Base-by-base conservation (phyloP, 2,797 vertebrate genomes). In the Anolis apletophallus region DNA sequence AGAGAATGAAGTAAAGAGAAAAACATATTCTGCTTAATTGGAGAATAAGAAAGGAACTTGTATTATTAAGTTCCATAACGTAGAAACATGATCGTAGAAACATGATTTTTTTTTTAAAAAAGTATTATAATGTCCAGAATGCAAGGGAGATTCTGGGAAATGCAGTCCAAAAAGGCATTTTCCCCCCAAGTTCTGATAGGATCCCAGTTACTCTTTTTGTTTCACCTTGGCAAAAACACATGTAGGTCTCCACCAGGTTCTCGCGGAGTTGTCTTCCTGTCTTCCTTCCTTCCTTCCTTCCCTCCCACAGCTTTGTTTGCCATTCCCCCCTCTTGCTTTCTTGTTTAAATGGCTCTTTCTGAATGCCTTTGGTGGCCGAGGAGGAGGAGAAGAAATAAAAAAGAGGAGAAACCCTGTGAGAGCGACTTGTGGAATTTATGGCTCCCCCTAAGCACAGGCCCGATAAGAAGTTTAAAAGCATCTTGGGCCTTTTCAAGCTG, bases 351-450 rank as follows among this genome's bases (percentile, higher is more conserved):
- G 6, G 36, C 3, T 0, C 29, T 46, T 46, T 69, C 81, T 52
- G 71, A 90, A 94, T 93, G 74, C 46, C 80, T 93, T 93, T 86
- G 90, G 90, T 89, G 87, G 87, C 84, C 67, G 50, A 87, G 80
- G 10, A 82, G 73, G 80, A 87, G 71, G 76, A 83, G 91, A 83
- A 92, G 92, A 23, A 88, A 93, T n/a, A n/a, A n/a, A n/a, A n/a
- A n/a, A n/a, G n/a, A 93, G 92, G 88, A 93, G 91, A 91, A 87
- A 91, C 90, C 87, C 81, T 92, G 91, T 91, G 92, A 88, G 88
- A 87, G 91, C 34, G 16, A 59, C 81, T 91, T 93, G 92, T 94
- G 96, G 97, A 96, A 97, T 97, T 97, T 97, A 97, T 94, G 96
- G 92, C 96, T 95, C 92, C 94, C 95, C 94, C 92, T 90, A 94